Evolutionary conservation across 37 sponge, comb jelly and placozoan species (phyloP).

Genomic region (Corticium candelabrum): DNA sequence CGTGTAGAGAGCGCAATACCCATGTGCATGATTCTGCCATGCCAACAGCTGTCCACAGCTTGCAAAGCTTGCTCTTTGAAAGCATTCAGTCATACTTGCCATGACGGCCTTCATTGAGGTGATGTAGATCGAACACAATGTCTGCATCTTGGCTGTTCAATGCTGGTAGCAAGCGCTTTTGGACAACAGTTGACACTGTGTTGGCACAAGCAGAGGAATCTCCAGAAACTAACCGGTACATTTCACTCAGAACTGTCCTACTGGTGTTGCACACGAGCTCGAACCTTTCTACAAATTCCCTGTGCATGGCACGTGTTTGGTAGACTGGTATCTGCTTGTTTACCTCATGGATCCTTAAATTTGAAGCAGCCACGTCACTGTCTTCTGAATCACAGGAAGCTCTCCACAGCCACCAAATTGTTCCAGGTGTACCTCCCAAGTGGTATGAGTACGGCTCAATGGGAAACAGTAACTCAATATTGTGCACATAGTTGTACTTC

Average conservation of each 20-base stretch:
- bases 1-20: conserved; percentile 23
- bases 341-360: no score
- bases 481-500: no score
- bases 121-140: conserved; percentile 13
- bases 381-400: no score
- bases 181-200: conserved; percentile 11
- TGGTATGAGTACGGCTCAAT: no score
- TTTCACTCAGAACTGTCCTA: not conserved
- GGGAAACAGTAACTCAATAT: no score
- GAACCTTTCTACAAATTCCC: conserved; percentile 13
- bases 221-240: conserved; percentile 10
- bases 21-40: conserved; percentile 17
- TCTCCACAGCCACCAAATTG: no score
- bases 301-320: conserved; percentile 28
- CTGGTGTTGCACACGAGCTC: not conserved
- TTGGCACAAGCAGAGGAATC: conserved; percentile 13
- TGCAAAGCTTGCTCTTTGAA: conserved; percentile 8
- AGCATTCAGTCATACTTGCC: conserved; percentile 7
- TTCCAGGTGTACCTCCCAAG: no score
- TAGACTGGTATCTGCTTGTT: conserved; percentile 5
- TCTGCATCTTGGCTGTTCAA: conserved; percentile 20
- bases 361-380: no score
- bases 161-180: conserved; percentile 12
- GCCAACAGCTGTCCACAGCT: conserved; percentile 25
- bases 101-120: conserved; percentile 16